Percentiles rank a stretch among this genome's conserved stretches.
These are phyloP conservation scores for Ellobius talpinus DNA, from an alignment of 2,113 vertebrate genomes.

Conservation along the genomic window DNA sequence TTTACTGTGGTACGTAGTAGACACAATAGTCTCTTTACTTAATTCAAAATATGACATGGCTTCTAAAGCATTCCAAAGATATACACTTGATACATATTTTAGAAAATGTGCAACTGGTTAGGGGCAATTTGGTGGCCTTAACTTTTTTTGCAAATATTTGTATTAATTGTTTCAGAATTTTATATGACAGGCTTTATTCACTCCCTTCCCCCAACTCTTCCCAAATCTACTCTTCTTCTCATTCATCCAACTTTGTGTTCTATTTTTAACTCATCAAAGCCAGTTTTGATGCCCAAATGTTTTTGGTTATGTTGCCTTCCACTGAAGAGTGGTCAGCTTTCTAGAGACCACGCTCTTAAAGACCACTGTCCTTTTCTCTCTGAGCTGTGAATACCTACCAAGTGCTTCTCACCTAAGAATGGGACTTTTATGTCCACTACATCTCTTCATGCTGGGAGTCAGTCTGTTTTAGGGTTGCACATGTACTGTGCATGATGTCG, in stretches of 20 bases:
- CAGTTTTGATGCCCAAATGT: not conserved
- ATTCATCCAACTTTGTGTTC: not conserved
- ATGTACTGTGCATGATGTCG: not conserved
- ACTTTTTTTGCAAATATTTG: not conserved
- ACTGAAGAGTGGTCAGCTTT: not conserved
- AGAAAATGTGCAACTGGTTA: not conserved
- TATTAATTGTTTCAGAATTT: conserved; percentile 9
- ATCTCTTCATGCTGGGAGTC: not conserved
- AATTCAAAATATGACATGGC: conserved; percentile 43
- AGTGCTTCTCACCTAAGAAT: not conserved
- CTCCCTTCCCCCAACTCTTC: not conserved
- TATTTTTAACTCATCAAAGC: not conserved
- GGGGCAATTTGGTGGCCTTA: not conserved
- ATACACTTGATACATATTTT: not conserved
- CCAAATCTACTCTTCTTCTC: not conserved
- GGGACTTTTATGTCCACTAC: not conserved
- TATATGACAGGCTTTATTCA: not conserved
- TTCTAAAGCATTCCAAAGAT: not conserved
- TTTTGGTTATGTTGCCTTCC: not conserved
- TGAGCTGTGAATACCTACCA: not conserved
- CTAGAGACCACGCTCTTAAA: not conserved
- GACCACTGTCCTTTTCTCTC: not conserved
- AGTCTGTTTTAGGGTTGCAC: not conserved
- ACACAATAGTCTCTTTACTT: not conserved
- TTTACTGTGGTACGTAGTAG: not conserved